Evolutionary conservation across 2,888 invertebrate genomes (phyloP), one percentile per base, ranked within the genome.

Genomic region (Nineta flava): DNA sequence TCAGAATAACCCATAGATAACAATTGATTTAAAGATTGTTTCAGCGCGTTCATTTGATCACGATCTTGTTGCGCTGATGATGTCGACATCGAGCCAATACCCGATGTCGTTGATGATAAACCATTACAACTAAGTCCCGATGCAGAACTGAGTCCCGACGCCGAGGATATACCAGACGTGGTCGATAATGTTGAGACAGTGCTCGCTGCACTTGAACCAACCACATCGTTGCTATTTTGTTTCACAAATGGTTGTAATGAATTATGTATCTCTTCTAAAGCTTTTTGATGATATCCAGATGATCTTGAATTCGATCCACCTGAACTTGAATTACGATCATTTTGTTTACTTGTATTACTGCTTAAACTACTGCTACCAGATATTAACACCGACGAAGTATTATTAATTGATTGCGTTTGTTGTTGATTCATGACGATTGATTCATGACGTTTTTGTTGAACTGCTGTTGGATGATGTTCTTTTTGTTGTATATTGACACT

Each of bases 261-360:
- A 67, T 86, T 86, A 59, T 87, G 77, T 62, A 87, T 88, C 70
- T 87, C 83, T 69, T 84, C 86, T 68, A 88, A 77, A 64, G 87
- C 87, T 72, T 87, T 86, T 69, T 86, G 84, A 70, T 83, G 83
- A 70, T 87, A 87, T 71, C 83, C 83, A 72, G 82, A 77, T 65
- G 75, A 76, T 71, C 80, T 79, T 72, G 77, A 76, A 26, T 26
- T 26, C 26, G 26, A 26, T 26, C 26, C 26, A 7, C 26, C 26
- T 6, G 26, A 26, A 26, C 26, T 26, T 71, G 78, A 48, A 31
- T 19, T 48, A 19, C 48, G 48, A 42, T 48, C 49, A 34, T 26
- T 34, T 17, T 31, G 15, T 38, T 49, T 49, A 13, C 35, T 32
- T 68, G 62, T 26, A 26, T 26, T 26, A 26, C 26, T 26, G 26